Percentiles rank a stretch among this genome's conserved stretches.
These are phyloP conservation scores for Leptinotarsa texana DNA, from an alignment of 1,140 invertebrate genomes.

Conservation along the genomic window DNA sequence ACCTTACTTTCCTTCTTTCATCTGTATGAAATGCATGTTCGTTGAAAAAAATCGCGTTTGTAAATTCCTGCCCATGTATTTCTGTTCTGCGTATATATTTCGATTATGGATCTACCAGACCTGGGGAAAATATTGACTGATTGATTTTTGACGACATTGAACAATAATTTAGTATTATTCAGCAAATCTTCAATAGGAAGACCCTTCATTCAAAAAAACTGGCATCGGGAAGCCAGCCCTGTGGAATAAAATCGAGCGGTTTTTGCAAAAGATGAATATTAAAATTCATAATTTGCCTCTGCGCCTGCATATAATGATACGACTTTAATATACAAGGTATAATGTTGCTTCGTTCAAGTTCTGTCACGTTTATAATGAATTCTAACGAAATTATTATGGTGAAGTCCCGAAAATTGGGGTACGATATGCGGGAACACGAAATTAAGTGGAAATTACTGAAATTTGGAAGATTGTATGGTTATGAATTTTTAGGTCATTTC, in stretches of 20 bases:
- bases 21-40: too few species aligned
- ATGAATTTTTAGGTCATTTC: conserved; percentile 13
- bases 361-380: conserved; percentile 26
- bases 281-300: conserved; percentile 30
- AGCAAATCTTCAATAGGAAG: too few species aligned
- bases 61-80: too few species aligned
- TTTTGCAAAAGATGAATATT: conserved; percentile 31
- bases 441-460: conserved; percentile 28
- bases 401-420: conserved; percentile 20
- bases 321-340: conserved; percentile 26
- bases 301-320: conserved; percentile 25
- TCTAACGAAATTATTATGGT: conserved; percentile 22
- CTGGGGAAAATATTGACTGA: too few species aligned
- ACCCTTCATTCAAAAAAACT: too few species aligned
- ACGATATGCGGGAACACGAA: conserved; percentile 13
- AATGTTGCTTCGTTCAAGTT: conserved; percentile 14
- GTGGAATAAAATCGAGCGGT: conserved; percentile 1
- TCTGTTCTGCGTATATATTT: too few species aligned
- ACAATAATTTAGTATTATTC: too few species aligned
- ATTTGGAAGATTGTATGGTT: conserved; percentile 14
- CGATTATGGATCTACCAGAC: too few species aligned
- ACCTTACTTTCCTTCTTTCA: too few species aligned
- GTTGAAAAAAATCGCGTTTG: too few species aligned
- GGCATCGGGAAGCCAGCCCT: background rate
- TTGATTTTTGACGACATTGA: too few species aligned